Conservation (phyloP, 2,113 vertebrate genomes). For the Herpailurus yagouaroundi region DNA sequence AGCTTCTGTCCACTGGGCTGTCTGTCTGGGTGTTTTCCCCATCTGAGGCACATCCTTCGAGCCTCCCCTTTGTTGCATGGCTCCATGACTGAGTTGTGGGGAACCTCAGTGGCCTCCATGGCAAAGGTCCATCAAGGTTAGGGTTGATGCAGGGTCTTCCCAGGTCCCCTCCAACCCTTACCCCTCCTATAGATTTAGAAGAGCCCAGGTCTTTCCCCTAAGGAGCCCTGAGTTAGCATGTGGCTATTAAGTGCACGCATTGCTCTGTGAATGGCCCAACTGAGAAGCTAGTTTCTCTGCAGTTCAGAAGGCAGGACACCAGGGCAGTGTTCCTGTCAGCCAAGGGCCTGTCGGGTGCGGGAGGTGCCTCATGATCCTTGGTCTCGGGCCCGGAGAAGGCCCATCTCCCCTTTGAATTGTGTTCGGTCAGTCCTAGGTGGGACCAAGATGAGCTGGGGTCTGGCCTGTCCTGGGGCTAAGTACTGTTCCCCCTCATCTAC, state of each 20-base stretch:
- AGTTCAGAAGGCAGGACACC: neutral
- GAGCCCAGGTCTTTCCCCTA: neutral
- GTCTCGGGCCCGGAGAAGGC: too few relatives aligned
- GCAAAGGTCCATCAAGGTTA: neutral
- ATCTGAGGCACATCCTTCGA: neutral
- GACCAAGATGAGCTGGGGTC: neutral
- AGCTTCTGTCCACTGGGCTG: neutral
- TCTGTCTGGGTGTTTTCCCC: fast-evolving
- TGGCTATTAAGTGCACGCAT: fast-evolving
- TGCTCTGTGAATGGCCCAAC: neutral
- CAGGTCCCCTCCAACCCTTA: neutral
- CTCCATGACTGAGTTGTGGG: neutral
- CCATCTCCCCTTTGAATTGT: neutral
- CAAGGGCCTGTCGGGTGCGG: neutral
- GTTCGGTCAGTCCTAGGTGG: neutral
- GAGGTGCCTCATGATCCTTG: neutral
- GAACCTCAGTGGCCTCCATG: neutral
- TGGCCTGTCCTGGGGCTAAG: neutral
- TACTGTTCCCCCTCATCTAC: fast-evolving
- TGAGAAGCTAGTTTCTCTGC: neutral
- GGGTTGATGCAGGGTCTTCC: neutral
- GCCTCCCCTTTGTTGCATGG: fast-evolving
- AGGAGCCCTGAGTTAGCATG: neutral
- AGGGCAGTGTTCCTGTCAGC: neutral
- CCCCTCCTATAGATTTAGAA: neutral